A percentile compares a stretch with the other conserved stretches of the same genome.
Conservation (phyloP, 2,113 vertebrate genomes). For the Micromys minutus region DNA sequence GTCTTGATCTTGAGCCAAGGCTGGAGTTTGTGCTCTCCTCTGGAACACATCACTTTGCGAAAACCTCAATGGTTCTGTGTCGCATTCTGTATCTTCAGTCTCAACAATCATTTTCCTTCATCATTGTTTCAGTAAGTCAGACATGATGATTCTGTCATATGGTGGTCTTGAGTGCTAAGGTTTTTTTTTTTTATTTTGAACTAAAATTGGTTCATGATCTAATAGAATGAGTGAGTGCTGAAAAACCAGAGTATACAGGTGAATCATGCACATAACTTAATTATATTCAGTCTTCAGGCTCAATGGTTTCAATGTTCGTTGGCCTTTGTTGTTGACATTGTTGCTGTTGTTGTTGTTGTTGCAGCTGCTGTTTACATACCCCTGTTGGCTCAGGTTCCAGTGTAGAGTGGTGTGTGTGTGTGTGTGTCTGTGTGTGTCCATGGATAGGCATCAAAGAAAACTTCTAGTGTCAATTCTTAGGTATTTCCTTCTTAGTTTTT, state of each 20-base stretch:
- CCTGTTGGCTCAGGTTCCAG: neutral
- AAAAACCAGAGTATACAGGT: neutral
- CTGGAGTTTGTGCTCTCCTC: neutral
- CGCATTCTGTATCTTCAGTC: neutral
- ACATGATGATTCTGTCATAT: neutral
- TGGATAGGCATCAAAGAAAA: neutral
- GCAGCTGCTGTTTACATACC: neutral
- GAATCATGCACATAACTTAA: neutral
- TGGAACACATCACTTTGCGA: neutral
- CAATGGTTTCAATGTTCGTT: neutral
- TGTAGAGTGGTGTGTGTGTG: neutral
- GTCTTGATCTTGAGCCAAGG: neutral
- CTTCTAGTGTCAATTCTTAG: neutral
- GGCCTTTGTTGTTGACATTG: neutral
- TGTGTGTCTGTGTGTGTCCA: neutral
- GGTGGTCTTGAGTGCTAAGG: neutral
- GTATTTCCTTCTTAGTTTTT: neutral
- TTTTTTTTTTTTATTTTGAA: neutral
- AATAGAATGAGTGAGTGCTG: neutral
- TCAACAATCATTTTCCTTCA: neutral
- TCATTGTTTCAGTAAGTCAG: slow-evolving; percentile 26
- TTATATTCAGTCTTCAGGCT: neutral
- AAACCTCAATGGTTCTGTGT: neutral
- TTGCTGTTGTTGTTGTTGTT: neutral
- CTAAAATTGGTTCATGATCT: slow-evolving; percentile 1